A percentile compares a stretch with the other conserved stretches of the same genome.
Conservation (phyloP, 2,113 vertebrate species). For the Etheostoma spectabile region DNA sequence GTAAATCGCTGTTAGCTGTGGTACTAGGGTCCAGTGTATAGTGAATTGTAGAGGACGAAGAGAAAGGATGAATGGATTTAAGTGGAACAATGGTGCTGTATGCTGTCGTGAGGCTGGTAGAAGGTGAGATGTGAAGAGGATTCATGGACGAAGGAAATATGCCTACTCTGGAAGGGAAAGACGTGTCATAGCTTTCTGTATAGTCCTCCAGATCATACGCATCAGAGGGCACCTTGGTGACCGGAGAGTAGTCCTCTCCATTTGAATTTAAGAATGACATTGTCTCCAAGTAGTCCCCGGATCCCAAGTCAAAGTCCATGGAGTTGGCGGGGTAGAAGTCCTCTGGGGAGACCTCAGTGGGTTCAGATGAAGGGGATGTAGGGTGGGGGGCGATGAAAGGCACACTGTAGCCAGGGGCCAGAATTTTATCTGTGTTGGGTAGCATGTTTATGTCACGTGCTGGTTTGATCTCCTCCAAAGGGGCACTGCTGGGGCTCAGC, state of each 20-base stretch:
- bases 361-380: slow-evolving; percentile 78
- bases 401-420: slow-evolving; percentile 77
- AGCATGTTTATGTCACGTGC: slow-evolving; percentile 40
- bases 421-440: slow-evolving; percentile 50
- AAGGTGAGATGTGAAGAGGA: slow-evolving; percentile 27
- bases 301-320: slow-evolving; percentile 87
- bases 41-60: slow-evolving; percentile 49
- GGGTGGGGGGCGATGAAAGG: slow-evolving; percentile 75
- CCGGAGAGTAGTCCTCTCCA: slow-evolving; percentile 72
- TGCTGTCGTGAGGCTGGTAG: slow-evolving; percentile 59
- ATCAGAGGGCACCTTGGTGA: slow-evolving; percentile 81
- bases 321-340: slow-evolving; percentile 79
- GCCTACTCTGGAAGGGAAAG: slow-evolving; percentile 88
- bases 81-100: slow-evolving; percentile 16
- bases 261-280: slow-evolving; percentile 80
- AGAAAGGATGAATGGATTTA: slow-evolving; percentile 47
- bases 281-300: slow-evolving; percentile 89
- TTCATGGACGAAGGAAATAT: slow-evolving; percentile 84
- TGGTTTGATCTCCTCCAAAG: slow-evolving; percentile 50
- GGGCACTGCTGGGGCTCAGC: slow-evolving; percentile 52
- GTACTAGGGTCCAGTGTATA: slow-evolving; percentile 50
- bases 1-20: slow-evolving; percentile 38
- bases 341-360: slow-evolving; percentile 78
- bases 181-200: slow-evolving; percentile 87
- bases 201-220: slow-evolving; percentile 86